A percentile compares a stretch with the other conserved stretches of the same genome.
These are phyloP conservation scores for Gorsachius magnificus DNA, from an alignment of 2,797 vertebrate species.

Conservation along the genomic window DNA sequence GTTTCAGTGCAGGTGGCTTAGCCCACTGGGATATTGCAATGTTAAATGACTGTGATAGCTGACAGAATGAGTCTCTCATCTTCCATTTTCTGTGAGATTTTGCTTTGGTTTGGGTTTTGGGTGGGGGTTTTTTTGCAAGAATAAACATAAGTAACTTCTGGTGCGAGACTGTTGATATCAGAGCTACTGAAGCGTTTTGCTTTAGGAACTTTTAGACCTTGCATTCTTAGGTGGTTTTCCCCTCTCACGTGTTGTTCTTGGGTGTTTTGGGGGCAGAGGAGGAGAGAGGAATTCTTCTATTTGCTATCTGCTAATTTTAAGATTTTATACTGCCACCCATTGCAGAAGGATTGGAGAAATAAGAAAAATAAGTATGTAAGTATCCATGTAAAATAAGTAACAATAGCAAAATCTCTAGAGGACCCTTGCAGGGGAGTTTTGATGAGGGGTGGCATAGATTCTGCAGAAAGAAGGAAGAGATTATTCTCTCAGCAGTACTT, in stretches of 20 bases:
- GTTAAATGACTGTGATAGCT: slow-evolving; percentile 51
- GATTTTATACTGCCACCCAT: neutral
- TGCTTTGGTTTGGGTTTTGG: neutral
- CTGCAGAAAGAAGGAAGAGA: neutral
- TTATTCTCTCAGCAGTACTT: neutral
- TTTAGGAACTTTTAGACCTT: neutral
- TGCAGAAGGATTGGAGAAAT: neutral
- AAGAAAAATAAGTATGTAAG: neutral
- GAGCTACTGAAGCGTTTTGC: neutral
- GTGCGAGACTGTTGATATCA: neutral
- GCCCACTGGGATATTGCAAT: slow-evolving; percentile 27
- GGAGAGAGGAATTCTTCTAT: neutral
- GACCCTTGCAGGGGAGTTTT: neutral
- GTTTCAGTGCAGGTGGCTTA: slow-evolving; percentile 55
- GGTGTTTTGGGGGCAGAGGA: neutral
- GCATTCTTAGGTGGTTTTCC: neutral
- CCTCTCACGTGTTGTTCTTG: neutral
- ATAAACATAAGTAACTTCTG: neutral
- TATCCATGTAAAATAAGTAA: neutral
- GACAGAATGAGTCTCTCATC: slow-evolving; percentile 38
- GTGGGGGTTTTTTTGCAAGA: neutral
- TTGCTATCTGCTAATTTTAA: neutral
- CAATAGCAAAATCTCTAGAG: neutral
- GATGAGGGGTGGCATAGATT: neutral
- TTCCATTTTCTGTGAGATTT: neutral